Percentiles rank a stretch among this genome's conserved stretches.
phyloP scores from a whole-genome alignment of 2,888 invertebrate species.

The Lasioglossum malachurum region DNA sequence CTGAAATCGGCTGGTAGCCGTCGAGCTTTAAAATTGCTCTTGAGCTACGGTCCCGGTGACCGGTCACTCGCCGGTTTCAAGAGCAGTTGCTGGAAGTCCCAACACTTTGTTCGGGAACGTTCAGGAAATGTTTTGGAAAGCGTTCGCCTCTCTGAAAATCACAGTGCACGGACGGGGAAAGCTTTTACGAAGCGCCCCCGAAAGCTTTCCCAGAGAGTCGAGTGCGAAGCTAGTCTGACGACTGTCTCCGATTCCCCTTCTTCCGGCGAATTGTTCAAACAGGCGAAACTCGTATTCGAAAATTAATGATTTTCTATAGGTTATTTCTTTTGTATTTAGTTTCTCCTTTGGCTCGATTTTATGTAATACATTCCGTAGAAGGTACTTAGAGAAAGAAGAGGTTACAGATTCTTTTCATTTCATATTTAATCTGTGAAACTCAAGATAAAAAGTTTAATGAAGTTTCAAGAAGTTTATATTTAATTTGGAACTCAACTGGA shows the following conservation, averaged over 20 bases:
- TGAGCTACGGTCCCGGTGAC: constrained; percentile 18
- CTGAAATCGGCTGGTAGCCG: background rate
- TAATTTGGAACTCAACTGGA: background rate
- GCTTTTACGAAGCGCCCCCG: background rate
- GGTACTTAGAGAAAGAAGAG: background rate
- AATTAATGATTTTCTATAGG: background rate
- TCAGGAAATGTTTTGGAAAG: constrained; percentile 3
- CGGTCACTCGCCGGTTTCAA: constrained; percentile 20
- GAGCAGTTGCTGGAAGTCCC: constrained; percentile 18
- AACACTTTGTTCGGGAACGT: constrained; percentile 17
- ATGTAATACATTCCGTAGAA: background rate
- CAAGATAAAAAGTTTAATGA: background rate
- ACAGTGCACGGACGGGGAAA: background rate
- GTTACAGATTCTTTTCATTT: background rate
- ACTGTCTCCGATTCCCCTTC: constrained; percentile 1
- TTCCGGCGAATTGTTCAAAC: background rate
- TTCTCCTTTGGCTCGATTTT: background rate
- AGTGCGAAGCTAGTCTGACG: background rate
- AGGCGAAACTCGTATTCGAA: background rate
- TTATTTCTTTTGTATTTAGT: background rate
- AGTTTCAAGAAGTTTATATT: background rate
- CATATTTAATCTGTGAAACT: background rate
- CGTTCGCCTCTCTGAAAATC: background rate
- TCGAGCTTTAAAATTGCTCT: constrained; percentile 36
- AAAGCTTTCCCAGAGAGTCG: background rate